These are phyloP conservation scores for Polia nebulosa DNA, from an alignment of 2,888 invertebrate species.

Conservation along the genomic window DNA sequence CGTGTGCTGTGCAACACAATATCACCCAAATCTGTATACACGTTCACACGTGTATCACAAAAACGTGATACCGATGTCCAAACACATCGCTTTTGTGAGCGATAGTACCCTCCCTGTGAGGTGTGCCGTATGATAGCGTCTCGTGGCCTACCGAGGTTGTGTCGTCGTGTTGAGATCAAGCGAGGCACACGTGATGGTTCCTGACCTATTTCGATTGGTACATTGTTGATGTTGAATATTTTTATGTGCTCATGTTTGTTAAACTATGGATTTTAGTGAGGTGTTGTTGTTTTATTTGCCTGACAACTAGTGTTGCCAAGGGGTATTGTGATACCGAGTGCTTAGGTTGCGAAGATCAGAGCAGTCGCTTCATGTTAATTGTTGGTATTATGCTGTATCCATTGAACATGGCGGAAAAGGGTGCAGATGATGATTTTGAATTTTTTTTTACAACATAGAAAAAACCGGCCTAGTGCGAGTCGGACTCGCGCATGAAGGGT, in stretches of 20 bases:
- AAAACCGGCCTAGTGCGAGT: no score
- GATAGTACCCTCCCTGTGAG: conserved; percentile 20
- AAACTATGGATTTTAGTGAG: conserved; percentile 33
- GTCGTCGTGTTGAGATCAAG: conserved; percentile 12
- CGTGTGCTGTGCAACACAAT: background rate
- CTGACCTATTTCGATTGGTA: conserved; percentile 52
- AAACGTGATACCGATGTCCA: background rate
- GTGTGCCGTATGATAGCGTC: conserved; percentile 11
- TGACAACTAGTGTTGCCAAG: background rate
- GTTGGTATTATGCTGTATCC: no score
- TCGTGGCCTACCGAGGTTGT: conserved; percentile 48
- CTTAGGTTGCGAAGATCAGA: background rate
- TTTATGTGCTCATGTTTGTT: conserved; percentile 39
- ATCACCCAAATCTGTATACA: background rate
- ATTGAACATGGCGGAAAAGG: no score
- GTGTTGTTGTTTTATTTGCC: background rate
- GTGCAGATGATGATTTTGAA: no score
- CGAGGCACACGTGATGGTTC: conserved; percentile 36
- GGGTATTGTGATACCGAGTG: background rate
- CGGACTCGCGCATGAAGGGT: no score
- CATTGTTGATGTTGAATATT: conserved; percentile 43
- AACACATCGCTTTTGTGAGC: conserved; percentile 7
- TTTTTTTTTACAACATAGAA: no score
- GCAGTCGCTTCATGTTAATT: background rate
- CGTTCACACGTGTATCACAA: background rate